phyloP scores from a whole-genome alignment of 1,140 invertebrate species.

The Papilio glaucus region DNA sequence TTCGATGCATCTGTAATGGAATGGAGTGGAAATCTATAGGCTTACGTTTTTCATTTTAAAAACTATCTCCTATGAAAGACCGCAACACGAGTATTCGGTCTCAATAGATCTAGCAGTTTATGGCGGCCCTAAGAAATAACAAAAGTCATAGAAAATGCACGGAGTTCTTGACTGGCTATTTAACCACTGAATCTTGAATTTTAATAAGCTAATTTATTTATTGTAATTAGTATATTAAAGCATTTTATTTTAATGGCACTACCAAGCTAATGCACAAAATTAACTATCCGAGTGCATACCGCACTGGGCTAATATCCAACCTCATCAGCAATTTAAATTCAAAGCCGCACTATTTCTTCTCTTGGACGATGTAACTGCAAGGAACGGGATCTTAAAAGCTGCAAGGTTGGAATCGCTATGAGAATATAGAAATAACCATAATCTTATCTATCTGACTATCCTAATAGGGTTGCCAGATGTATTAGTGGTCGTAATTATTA shows the following conservation, averaged over 20 bases:
- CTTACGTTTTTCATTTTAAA: too few relatives aligned
- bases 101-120: too few relatives aligned
- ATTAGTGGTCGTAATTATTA: too few relatives aligned
- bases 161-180: not conserved
- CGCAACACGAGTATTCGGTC: too few relatives aligned
- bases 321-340: constrained; percentile 38
- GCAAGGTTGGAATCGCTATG: not conserved
- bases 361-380: constrained; percentile 27
- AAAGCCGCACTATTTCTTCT: constrained; percentile 37
- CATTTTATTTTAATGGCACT: constrained; percentile 17
- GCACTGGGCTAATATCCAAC: constrained; percentile 37
- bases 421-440: not conserved
- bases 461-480: not conserved
- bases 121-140: too few relatives aligned
- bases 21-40: too few relatives aligned
- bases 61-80: too few relatives aligned
- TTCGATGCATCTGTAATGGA: too few relatives aligned
- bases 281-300: constrained; percentile 30
- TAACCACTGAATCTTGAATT: not conserved
- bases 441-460: not conserved
- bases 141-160: too few relatives aligned
- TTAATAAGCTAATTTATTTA: not conserved
- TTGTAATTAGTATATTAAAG: not conserved
- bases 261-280: constrained; percentile 39
- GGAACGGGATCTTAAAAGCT: constrained; percentile 9